These are phyloP conservation scores for Steinernema carpocapsae DNA, from an alignment of 2,888 invertebrate genomes.

Conservation along the genomic window DNA sequence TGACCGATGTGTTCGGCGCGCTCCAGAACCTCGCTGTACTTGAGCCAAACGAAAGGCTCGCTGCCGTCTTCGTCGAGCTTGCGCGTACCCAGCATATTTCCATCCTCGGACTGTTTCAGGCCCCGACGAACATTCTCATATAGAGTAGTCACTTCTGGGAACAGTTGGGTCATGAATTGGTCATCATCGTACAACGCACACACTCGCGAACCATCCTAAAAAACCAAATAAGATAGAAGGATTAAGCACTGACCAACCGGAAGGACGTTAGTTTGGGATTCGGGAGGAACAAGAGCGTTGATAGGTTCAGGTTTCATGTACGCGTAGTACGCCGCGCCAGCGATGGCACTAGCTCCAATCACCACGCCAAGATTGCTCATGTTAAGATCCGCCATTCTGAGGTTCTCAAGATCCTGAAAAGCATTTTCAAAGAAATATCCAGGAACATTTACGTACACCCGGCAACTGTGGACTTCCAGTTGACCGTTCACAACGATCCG, in stretches of 20 bases:
- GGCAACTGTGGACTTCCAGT: too few relatives aligned
- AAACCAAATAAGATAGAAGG: background rate
- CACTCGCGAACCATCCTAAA: slow-evolving; percentile 63
- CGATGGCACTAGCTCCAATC: background rate
- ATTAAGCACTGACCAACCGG: slow-evolving; percentile 43
- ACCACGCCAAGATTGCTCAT: slow-evolving; percentile 8
- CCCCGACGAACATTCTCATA: slow-evolving; percentile 81
- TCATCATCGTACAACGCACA: slow-evolving; percentile 57
- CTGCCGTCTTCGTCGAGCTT: slow-evolving; percentile 54
- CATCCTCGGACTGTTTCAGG: slow-evolving; percentile 85
- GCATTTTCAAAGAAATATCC: too few relatives aligned
- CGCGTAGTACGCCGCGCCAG: slow-evolving; percentile 27
- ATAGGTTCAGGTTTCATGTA: slow-evolving; percentile 34
- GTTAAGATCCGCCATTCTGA: background rate
- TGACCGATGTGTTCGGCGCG: slow-evolving; percentile 69
- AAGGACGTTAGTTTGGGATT: slow-evolving; percentile 55
- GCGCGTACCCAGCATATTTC: slow-evolving; percentile 64
- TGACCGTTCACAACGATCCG: background rate
- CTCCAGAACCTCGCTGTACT: slow-evolving; percentile 65
- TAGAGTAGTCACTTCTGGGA: slow-evolving; percentile 85
- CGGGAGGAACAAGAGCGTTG: slow-evolving; percentile 50
- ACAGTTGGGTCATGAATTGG: slow-evolving; percentile 74
- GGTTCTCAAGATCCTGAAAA: too few relatives aligned
- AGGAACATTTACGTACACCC: too few relatives aligned
- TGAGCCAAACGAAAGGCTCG: slow-evolving; percentile 63